Conservation (phyloP, 2,888 invertebrate species). For the Cephus rjabovi region DNA sequence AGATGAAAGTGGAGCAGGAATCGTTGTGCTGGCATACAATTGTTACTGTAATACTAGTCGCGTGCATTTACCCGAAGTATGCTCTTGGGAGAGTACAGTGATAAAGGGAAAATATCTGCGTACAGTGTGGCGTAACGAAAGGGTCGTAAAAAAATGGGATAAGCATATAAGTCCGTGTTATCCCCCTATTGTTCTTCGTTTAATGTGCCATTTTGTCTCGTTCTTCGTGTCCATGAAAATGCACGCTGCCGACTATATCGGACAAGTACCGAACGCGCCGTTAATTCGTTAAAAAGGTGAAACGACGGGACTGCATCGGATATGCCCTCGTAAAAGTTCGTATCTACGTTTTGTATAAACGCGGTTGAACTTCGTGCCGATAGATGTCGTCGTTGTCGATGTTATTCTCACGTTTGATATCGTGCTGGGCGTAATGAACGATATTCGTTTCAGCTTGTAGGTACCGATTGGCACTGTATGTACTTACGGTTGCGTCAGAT, state of each 20-base stretch:
- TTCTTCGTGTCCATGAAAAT: neutral
- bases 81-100: neutral
- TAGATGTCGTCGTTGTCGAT: neutral
- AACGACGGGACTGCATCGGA: neutral
- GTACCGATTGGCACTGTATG: neutral
- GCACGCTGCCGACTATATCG: neutral
- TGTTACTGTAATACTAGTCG: neutral
- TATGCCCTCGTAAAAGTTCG: neutral
- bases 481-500: neutral
- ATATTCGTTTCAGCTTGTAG: neutral
- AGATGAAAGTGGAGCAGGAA: neutral
- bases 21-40: neutral
- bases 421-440: neutral
- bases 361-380: neutral
- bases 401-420: neutral
- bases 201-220: neutral
- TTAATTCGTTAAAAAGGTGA: neutral
- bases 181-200: no score
- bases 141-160: neutral
- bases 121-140: neutral
- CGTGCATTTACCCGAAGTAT: neutral
- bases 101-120: neutral
- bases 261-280: neutral
- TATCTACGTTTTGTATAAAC: neutral
- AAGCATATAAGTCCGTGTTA: no score